A percentile compares a stretch with the other conserved stretches of the same genome.
Conservation (phyloP, 1,140 invertebrate species). For the Amphibalanus amphitrite region DNA sequence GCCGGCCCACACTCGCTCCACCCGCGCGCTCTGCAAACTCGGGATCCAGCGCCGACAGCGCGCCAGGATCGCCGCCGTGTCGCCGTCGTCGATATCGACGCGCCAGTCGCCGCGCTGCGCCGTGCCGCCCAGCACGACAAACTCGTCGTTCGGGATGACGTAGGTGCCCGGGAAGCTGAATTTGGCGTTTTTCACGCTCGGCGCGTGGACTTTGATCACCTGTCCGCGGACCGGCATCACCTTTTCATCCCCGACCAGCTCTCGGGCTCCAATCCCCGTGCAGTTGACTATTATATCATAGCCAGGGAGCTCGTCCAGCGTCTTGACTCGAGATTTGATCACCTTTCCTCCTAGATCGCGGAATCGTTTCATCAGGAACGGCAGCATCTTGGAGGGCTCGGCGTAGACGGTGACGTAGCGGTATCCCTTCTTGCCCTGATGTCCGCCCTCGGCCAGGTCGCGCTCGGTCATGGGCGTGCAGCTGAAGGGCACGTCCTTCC, state of each 20-base stretch:
- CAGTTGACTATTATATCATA: constrained; percentile 22
- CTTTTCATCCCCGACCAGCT: constrained; percentile 17
- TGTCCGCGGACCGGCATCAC: constrained; percentile 21
- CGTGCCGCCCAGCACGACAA: constrained; percentile 26
- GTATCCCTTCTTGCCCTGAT: constrained; percentile 1
- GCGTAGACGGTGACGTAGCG: constrained; percentile 10
- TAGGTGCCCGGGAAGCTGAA: neutral
- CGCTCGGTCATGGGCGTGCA: neutral
- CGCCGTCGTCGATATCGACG: constrained; percentile 21
- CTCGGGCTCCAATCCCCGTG: constrained; percentile 18
- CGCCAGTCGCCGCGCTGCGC: constrained; percentile 23
- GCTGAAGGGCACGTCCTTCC: neutral
- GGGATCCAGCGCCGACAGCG: constrained; percentile 23
- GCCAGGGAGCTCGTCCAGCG: constrained; percentile 9
- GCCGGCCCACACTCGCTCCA: neutral
- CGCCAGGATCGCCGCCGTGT: constrained; percentile 22
- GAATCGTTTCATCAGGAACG: constrained; percentile 16
- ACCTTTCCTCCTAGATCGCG: constrained; percentile 3
- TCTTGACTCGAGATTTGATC: neutral
- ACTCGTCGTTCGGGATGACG: constrained; percentile 17
- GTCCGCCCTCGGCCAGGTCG: neutral
- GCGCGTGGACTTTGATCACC: constrained; percentile 16
- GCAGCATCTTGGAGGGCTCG: constrained; percentile 16
- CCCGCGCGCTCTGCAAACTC: neutral
- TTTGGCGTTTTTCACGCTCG: neutral